These are phyloP conservation scores for Drosophila auraria DNA, from an alignment of 1,140 invertebrate species.

Conservation along the genomic window DNA sequence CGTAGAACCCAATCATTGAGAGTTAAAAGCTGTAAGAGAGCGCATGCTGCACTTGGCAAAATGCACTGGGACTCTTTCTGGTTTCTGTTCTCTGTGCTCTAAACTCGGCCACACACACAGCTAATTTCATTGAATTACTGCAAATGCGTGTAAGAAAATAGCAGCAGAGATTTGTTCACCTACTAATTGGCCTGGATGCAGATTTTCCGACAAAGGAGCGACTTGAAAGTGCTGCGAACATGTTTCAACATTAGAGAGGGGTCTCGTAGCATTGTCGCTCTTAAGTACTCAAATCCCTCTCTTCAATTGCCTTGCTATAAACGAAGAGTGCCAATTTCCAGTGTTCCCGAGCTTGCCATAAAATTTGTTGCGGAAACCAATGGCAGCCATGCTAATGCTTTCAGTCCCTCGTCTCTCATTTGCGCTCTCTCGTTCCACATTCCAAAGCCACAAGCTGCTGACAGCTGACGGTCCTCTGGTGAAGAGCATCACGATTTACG, in stretches of 20 bases:
- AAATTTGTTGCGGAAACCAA: slow-evolving; percentile 32
- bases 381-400: background rate
- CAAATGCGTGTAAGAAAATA: slow-evolving; percentile 6
- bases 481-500: slow-evolving; percentile 48
- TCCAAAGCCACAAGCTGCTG: slow-evolving; percentile 67
- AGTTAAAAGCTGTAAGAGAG: background rate
- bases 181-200: background rate
- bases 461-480: slow-evolving; percentile 59
- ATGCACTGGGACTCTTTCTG: slow-evolving; percentile 6
- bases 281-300: slow-evolving; percentile 63
- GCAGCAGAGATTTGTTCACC: slow-evolving; percentile 7
- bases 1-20: background rate
- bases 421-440: slow-evolving; percentile 48
- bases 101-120: slow-evolving; percentile 27
- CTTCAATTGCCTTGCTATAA: slow-evolving; percentile 53
- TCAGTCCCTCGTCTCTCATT: slow-evolving; percentile 6
- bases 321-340: slow-evolving; percentile 18
- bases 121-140: slow-evolving; percentile 23
- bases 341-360: slow-evolving; percentile 51
- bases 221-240: background rate
- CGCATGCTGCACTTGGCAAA: slow-evolving; percentile 13
- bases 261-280: slow-evolving; percentile 19
- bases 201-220: background rate
- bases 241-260: background rate
- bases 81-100: slow-evolving; percentile 7